These are phyloP conservation scores for Scytalopus superciliaris DNA, from an alignment of 2,113 vertebrate species.

Conservation along the genomic window DNA sequence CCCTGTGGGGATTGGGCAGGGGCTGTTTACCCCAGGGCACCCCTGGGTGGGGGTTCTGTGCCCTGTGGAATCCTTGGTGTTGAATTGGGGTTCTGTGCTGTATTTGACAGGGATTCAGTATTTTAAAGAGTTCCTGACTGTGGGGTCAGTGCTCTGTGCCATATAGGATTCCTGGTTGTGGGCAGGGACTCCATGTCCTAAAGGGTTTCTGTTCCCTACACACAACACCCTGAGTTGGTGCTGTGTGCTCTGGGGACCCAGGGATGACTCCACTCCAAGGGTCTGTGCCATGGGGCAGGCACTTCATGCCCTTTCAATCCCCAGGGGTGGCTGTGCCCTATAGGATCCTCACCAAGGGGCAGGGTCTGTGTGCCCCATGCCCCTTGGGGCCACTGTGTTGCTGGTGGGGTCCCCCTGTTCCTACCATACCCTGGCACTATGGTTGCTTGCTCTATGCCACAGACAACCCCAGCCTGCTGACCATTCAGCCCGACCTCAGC, in stretches of 20 bases:
- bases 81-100: neutral
- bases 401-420: neutral
- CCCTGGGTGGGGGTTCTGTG: neutral
- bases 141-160: neutral
- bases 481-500: conserved; percentile 98
- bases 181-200: neutral
- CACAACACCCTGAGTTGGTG: neutral
- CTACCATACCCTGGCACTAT: rapidly evolving
- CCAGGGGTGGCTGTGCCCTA: neutral
- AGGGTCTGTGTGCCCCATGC: neutral
- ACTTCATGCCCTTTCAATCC: neutral
- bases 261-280: neutral
- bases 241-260: neutral
- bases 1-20: rapidly evolving
- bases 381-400: rapidly evolving
- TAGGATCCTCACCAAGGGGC: neutral
- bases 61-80: neutral
- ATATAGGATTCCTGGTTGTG: neutral
- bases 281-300: neutral
- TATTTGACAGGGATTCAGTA: neutral
- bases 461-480: conserved; percentile 97
- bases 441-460: conserved; percentile 55
- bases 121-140: neutral
- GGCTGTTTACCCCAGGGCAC: neutral
- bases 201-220: neutral